Evolutionary conservation across 2,888 invertebrate species (phyloP).

Genomic region (Protonemura montana): DNA sequence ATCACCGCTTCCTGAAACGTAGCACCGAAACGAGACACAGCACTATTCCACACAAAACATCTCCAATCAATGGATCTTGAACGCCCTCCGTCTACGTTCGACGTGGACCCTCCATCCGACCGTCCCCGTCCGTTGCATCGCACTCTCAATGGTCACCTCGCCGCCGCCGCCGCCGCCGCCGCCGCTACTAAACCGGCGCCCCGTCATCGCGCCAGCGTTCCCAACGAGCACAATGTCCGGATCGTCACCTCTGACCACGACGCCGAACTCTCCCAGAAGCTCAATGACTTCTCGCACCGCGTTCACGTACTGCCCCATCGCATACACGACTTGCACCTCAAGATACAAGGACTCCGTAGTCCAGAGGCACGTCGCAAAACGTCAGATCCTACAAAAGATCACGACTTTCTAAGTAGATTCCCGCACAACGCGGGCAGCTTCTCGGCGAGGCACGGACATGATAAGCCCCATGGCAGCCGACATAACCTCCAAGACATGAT

Average conservation of each 20-base stretch:
- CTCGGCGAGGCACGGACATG: constrained; percentile 48
- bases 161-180: constrained; percentile 39
- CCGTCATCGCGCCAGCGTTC: constrained; percentile 40
- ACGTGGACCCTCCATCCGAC: constrained; percentile 22
- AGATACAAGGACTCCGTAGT: constrained; percentile 33
- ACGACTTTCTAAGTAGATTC: constrained; percentile 35
- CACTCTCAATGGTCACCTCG: constrained; percentile 43
- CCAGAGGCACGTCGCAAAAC: constrained; percentile 25
- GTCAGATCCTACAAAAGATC: constrained; percentile 43
- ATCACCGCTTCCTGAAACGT: too few relatives aligned
- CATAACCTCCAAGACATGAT: constrained; percentile 35
- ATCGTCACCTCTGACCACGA: constrained; percentile 46
- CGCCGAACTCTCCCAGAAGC: constrained; percentile 31
- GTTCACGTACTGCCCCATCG: constrained; percentile 26
- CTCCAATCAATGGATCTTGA: constrained; percentile 2
- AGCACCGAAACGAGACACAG: not conserved
- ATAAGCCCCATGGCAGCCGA: constrained; percentile 1
- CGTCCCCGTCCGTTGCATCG: not conserved
- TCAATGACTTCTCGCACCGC: constrained; percentile 42
- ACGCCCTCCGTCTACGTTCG: constrained; percentile 31
- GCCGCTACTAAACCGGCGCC: not conserved
- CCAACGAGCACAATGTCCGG: constrained; percentile 49
- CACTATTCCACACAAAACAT: too few relatives aligned
- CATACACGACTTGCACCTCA: constrained; percentile 23
- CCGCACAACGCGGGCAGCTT: constrained; percentile 43